Conservation (phyloP, 2,113 vertebrate species). For the Lasiurus cinereus region DNA sequence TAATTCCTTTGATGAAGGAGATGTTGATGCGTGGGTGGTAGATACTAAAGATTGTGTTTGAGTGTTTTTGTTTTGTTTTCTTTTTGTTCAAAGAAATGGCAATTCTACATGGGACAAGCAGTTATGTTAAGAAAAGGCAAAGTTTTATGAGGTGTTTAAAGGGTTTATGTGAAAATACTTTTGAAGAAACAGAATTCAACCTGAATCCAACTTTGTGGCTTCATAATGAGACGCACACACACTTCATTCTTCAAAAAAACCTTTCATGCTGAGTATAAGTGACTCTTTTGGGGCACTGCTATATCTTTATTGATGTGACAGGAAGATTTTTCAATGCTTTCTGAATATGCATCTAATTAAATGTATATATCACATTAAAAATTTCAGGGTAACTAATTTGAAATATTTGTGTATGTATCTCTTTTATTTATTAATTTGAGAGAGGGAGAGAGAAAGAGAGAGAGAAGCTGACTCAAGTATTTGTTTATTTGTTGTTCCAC, state of each 20-base stretch:
- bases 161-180: conserved; percentile 64
- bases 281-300: background rate
- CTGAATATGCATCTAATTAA: conserved; percentile 52
- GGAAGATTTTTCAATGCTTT: conserved; percentile 56
- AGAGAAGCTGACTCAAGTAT: background rate
- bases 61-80: background rate
- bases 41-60: conserved; percentile 18
- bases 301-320: background rate
- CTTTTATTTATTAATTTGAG: background rate
- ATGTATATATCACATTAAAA: conserved; percentile 45
- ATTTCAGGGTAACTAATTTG: conserved; percentile 33
- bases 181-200: conserved; percentile 60
- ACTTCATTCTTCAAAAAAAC: background rate
- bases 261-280: background rate
- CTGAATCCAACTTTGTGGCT: background rate
- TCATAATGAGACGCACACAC: conserved; percentile 21
- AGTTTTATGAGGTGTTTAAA: conserved; percentile 54
- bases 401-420: conserved; percentile 6
- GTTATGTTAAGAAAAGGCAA: conserved; percentile 4
- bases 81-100: conserved; percentile 52
- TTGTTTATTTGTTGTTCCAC: background rate
- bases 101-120: background rate
- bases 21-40: background rate
- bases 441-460: background rate
- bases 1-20: conserved; percentile 14